These are phyloP conservation scores for Tigriopus japonicus DNA, from an alignment of 1,140 invertebrate species.

Conservation along the genomic window DNA sequence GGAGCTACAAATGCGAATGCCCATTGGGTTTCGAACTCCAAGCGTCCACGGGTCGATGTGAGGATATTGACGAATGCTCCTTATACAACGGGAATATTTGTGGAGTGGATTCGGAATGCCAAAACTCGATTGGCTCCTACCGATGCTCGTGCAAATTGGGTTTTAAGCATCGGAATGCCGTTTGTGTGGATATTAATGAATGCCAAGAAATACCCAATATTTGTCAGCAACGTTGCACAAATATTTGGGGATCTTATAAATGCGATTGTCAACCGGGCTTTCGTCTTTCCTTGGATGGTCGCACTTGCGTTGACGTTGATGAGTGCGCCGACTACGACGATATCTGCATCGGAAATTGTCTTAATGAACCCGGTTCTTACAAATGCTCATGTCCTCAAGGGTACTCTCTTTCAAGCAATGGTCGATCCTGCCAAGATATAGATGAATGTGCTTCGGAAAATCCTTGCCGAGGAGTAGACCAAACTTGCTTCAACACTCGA, in stretches of 20 bases:
- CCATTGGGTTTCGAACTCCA: neutral
- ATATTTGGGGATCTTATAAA: slow-evolving; percentile 57
- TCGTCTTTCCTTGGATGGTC: slow-evolving; percentile 45
- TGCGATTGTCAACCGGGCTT: slow-evolving; percentile 56
- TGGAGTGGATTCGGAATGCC: slow-evolving; percentile 29
- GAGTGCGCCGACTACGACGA: slow-evolving; percentile 55
- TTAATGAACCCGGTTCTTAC: slow-evolving; percentile 71
- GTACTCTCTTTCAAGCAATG: slow-evolving; percentile 47
- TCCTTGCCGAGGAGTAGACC: slow-evolving; percentile 40
- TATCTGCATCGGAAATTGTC: slow-evolving; percentile 62
- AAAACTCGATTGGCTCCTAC: slow-evolving; percentile 44
- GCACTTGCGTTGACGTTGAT: slow-evolving; percentile 47
- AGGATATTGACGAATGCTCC: slow-evolving; percentile 32
- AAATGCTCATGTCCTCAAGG: slow-evolving; percentile 65
- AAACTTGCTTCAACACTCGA: slow-evolving; percentile 73
- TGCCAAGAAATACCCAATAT: slow-evolving; percentile 34
- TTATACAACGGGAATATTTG: slow-evolving; percentile 26
- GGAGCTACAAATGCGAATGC: slow-evolving; percentile 31
- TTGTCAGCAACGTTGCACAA: slow-evolving; percentile 66
- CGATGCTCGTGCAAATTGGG: slow-evolving; percentile 50
- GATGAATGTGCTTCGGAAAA: slow-evolving; percentile 56
- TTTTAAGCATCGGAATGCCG: slow-evolving; percentile 37
- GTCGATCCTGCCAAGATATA: slow-evolving; percentile 57
- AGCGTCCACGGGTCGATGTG: neutral
- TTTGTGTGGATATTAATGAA: slow-evolving; percentile 36